phyloP scores from a whole-genome alignment of 1,140 invertebrate genomes.

The Drosophila nikananu region DNA sequence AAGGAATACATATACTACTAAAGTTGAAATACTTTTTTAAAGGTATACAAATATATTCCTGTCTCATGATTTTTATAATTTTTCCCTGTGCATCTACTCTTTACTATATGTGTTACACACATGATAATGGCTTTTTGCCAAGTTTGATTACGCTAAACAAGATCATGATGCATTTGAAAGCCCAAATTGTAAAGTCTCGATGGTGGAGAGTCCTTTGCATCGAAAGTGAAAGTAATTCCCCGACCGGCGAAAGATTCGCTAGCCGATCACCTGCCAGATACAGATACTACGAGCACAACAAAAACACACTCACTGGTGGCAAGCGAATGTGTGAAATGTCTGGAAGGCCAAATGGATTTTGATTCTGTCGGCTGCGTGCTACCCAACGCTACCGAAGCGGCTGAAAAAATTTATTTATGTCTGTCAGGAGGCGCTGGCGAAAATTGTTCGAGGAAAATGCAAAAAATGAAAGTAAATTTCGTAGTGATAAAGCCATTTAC shows the following conservation, averaged over 20 bases:
- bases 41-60: not conserved
- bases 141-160: constrained; percentile 74
- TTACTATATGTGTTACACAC: constrained; percentile 47
- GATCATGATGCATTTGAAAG: constrained; percentile 82
- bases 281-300: constrained; percentile 45
- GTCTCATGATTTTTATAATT: too few relatives aligned
- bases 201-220: constrained; percentile 65
- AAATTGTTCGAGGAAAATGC: constrained; percentile 38
- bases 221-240: constrained; percentile 72
- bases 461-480: constrained; percentile 65
- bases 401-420: constrained; percentile 62
- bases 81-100: constrained; percentile 37
- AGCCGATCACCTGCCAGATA: constrained; percentile 62
- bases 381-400: constrained; percentile 33
- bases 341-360: constrained; percentile 54
- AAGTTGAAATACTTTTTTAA: not conserved
- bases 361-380: constrained; percentile 54
- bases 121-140: constrained; percentile 74
- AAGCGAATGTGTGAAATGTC: constrained; percentile 55
- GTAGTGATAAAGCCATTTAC: constrained; percentile 68
- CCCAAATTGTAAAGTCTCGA: constrained; percentile 60
- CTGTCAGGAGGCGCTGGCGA: constrained; percentile 36
- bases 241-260: constrained; percentile 47
- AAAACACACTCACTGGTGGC: constrained; percentile 22
- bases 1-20: not conserved